Evolutionary conservation across 2,797 vertebrate species (phyloP).

Genomic region (Enteromius unitaeniatus): DNA sequence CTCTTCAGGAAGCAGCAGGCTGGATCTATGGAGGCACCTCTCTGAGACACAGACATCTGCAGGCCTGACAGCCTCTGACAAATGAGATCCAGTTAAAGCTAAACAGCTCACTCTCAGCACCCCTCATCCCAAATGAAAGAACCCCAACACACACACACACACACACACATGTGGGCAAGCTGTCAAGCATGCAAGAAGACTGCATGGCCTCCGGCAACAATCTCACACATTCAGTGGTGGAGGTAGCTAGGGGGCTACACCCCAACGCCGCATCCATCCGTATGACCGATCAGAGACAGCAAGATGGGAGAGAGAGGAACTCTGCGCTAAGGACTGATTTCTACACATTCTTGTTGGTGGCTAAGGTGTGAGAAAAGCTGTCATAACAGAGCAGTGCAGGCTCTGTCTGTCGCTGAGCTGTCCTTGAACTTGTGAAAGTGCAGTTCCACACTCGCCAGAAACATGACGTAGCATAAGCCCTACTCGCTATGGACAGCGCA

Average conservation of each 20-base stretch:
- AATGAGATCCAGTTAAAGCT: constrained; percentile 68
- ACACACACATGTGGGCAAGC: constrained; percentile 29
- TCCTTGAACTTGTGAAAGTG: constrained; percentile 51
- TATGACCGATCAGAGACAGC: constrained; percentile 48
- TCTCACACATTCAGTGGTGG: constrained; percentile 60
- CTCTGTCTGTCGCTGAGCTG: constrained; percentile 28
- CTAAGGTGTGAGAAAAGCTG: constrained; percentile 52
- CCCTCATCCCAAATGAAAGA: constrained; percentile 64
- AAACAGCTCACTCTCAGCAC: constrained; percentile 63
- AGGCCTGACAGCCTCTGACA: constrained; percentile 68
- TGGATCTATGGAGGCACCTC: constrained; percentile 60
- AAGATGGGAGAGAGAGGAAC: constrained; percentile 23
- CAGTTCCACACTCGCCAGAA: neutral
- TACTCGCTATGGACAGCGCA: neutral
- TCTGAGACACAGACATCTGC: constrained; percentile 66
- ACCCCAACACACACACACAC: constrained; percentile 34
- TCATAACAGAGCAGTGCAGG: constrained; percentile 33
- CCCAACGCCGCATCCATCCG: constrained; percentile 55
- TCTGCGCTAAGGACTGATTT: constrained; percentile 27
- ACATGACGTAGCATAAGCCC: constrained; percentile 8
- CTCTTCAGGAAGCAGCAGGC: constrained; percentile 60
- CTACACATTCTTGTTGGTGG: constrained; percentile 27
- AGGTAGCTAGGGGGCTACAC: constrained; percentile 51
- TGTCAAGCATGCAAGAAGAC: constrained; percentile 58
- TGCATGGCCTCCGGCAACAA: constrained; percentile 61